Evolutionary conservation across 2,113 vertebrate species (phyloP), one percentile per base, ranked within the genome.

Genomic region (Crypturellus undulatus): DNA sequence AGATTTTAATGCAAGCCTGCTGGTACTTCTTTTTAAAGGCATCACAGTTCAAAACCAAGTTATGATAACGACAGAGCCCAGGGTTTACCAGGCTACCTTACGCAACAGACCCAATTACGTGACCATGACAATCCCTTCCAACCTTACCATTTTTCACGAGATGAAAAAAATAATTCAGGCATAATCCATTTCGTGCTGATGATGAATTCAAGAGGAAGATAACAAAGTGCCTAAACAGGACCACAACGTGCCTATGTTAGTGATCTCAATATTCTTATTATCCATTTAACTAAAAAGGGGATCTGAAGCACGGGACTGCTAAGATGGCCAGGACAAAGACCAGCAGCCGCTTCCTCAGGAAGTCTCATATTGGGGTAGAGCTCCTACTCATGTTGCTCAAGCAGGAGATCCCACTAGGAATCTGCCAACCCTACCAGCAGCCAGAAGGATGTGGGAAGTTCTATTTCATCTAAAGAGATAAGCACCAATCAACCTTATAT

Each of bases 1-100:
- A 94, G 52, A 43, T 84, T 90, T 92, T 86, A 51, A 89, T 72
- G 89, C 62, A 89, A 93, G 58, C 79, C 86, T 69, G 65, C 38
- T 81, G 84, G 91, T 71, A 78, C 93, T 93, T 94, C 79, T 70
- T 60, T 60, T 42, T 83, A 86, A 88, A 80, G 5, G 32, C 54
- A 88, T 67, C 88, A 59, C 4, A 36, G 34, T 16, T 78, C 77
- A 90, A 89, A 82, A 89, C 19, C 51, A 87, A 87, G 36, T 67
- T 36, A 9, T 0, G 2, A 54, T 32, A 51, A 54, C 82, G 89
- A 76, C 42, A 94, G 86, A 81, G 24, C 0, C 0, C 38, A 13
- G 38, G 2, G 13, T 68, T 80, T 7, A 0, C 22, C 47, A 42
- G 12, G 54, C 70, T 82, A 68, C 71, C 52, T 73, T 0, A 0